phyloP scores from a whole-genome alignment of 2,797 vertebrate species.

The Macropodus opercularis region DNA sequence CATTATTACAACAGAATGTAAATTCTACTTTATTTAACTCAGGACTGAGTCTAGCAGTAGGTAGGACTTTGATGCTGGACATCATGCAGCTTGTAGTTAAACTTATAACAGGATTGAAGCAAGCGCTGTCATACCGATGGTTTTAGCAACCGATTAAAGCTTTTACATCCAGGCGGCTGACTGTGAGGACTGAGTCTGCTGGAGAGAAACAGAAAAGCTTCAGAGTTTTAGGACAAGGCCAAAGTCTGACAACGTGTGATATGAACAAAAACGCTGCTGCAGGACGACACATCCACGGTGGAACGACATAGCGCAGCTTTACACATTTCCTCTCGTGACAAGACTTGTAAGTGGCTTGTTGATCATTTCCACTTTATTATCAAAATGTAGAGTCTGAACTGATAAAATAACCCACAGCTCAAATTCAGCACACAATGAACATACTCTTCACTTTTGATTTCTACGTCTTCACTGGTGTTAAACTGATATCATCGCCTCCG shows the following conservation, averaged over 20 bases:
- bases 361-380: constrained; percentile 17
- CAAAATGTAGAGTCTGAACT: neutral
- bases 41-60: no score
- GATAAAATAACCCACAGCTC: constrained; percentile 25
- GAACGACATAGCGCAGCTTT: constrained; percentile 18
- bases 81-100: neutral
- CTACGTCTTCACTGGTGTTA: no score
- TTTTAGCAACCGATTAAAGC: constrained; percentile 1
- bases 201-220: constrained; percentile 8
- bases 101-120: no score
- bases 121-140: neutral
- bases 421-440: constrained; percentile 1
- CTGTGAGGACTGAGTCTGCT: neutral
- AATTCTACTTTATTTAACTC: no score
- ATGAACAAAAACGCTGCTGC: constrained; percentile 21
- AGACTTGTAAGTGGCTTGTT: constrained; percentile 23
- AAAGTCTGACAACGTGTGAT: constrained; percentile 27
- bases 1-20: no score
- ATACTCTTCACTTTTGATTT: neutral
- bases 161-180: neutral
- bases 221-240: constrained; percentile 1
- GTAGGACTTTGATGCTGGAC: neutral
- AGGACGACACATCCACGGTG: constrained; percentile 25
- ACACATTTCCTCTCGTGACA: constrained; percentile 20
- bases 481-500: no score